phyloP scores from a whole-genome alignment of 2,888 invertebrate genomes.

The Tetramorium bicarinatum region DNA sequence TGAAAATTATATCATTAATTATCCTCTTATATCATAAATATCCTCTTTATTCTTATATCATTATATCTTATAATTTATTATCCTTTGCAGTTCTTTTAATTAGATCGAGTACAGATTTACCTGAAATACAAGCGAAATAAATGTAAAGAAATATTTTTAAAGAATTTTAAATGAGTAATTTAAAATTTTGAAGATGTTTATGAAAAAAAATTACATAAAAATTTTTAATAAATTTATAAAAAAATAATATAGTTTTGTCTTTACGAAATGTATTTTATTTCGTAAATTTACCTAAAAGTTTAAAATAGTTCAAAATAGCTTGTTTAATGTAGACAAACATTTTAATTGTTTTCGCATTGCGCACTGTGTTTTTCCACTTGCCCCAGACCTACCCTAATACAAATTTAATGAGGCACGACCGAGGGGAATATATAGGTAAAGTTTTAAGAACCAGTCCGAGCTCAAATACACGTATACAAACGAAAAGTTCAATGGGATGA shows the following conservation, averaged over 20 bases:
- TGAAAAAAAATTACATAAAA: not conserved
- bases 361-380: not conserved
- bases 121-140: not conserved
- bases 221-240: not conserved
- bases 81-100: not conserved
- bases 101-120: not conserved
- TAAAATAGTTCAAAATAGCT: not conserved
- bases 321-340: not conserved
- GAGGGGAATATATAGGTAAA: not conserved
- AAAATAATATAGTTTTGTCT: not conserved
- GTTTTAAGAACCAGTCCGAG: not conserved
- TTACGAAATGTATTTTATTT: not conserved
- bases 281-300: not conserved
- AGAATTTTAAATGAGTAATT: not conserved
- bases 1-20: not conserved
- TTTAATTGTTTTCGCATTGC: constrained; percentile 26
- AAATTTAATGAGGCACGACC: constrained; percentile 31
- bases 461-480: not conserved
- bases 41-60: not conserved
- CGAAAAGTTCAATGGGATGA: not conserved
- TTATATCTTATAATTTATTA: not conserved
- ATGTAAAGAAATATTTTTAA: not conserved
- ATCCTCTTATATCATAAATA: too few relatives aligned
- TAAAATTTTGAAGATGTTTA: not conserved
- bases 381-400: not conserved